A percentile compares a stretch with the other conserved stretches of the same genome.
Conservation (phyloP, 2,888 invertebrate genomes). For the Anthophora plumipes region DNA sequence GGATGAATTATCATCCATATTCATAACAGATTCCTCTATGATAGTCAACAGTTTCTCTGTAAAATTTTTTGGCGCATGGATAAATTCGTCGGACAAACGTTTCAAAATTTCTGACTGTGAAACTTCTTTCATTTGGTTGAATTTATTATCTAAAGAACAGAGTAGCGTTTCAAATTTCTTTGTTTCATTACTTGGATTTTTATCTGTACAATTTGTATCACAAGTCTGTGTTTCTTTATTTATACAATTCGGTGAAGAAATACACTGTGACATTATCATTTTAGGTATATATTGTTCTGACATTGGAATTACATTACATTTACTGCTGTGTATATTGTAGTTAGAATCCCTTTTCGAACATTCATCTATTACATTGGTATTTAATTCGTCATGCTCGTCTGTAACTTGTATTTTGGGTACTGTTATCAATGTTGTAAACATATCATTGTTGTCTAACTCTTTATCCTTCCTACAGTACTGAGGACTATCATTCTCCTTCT, state of each 20-base stretch:
- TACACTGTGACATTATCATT: neutral
- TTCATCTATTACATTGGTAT: neutral
- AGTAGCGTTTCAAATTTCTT: slow-evolving; percentile 54
- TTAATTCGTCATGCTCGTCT: neutral
- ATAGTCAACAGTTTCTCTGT: slow-evolving; percentile 78
- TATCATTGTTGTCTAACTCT: neutral
- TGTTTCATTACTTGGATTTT: neutral
- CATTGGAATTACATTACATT: neutral
- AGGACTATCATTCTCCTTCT: slow-evolving; percentile 46
- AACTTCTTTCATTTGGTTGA: slow-evolving; percentile 47
- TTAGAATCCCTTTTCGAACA: slow-evolving; percentile 45
- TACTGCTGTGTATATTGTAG: slow-evolving; percentile 40
- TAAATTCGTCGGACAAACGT: slow-evolving; percentile 75
- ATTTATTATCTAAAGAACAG: slow-evolving; percentile 44
- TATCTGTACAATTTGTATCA: neutral
- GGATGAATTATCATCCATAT: slow-evolving; percentile 49
- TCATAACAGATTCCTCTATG: slow-evolving; percentile 77
- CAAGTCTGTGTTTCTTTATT: neutral
- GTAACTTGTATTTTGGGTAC: neutral
- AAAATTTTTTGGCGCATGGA: slow-evolving; percentile 74
- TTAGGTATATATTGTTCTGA: slow-evolving; percentile 1
- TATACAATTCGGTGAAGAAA: neutral
- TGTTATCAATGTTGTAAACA: neutral
- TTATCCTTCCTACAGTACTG: slow-evolving; percentile 2
- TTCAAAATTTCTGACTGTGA: slow-evolving; percentile 57